Conservation (phyloP, 2,888 invertebrate species). For the Xestia xanthographa region DNA sequence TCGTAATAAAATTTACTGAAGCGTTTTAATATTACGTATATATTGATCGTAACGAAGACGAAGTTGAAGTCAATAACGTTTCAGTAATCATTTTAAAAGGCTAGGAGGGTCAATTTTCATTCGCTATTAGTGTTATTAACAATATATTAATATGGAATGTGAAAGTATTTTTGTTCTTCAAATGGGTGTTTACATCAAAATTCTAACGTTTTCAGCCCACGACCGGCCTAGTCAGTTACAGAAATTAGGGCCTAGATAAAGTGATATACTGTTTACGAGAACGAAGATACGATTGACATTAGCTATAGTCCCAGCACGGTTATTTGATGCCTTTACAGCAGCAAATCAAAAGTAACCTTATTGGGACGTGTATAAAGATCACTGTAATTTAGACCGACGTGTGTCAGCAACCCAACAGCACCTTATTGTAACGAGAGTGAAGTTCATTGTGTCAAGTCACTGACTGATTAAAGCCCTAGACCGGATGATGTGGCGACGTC, state of each 20-base stretch:
- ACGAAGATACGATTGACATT: neutral
- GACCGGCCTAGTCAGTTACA: neutral
- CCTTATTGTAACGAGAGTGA: no score
- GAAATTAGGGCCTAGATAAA: neutral
- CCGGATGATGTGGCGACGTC: no score
- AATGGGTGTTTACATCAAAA: neutral
- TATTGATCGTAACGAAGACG: neutral
- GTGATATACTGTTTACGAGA: neutral
- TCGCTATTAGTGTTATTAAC: neutral
- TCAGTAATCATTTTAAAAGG: neutral
- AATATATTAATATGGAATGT: neutral
- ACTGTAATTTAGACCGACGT: no score
- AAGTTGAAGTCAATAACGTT: neutral
- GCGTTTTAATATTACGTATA: neutral
- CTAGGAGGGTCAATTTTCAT: neutral
- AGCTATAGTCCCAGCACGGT: neutral
- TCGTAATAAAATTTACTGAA: neutral
- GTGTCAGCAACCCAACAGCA: no score
- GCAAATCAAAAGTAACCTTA: no score
- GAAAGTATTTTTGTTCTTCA: neutral
- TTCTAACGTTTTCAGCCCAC: neutral
- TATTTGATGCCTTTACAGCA: neutral
- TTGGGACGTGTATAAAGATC: no score
- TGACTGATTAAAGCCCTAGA: no score
- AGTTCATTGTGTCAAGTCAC: no score